Conservation (phyloP, 2,113 vertebrate genomes). For the Cebus imitator region DNA sequence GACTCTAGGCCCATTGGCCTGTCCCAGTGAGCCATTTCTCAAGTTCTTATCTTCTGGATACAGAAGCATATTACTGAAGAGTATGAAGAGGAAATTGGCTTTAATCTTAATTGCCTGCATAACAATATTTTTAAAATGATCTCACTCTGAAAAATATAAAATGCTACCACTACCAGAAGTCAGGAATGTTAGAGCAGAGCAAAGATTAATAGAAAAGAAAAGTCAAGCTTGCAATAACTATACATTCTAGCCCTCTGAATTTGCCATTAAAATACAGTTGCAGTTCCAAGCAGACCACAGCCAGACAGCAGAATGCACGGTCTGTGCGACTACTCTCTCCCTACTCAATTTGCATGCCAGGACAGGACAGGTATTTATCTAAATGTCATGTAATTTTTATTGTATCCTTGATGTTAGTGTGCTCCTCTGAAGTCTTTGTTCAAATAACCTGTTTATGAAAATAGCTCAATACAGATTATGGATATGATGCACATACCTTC, state of each 20-base stretch:
- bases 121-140: slow-evolving; percentile 66
- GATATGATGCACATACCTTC: background rate
- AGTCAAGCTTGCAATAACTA: slow-evolving; percentile 31
- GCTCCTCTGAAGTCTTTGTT: slow-evolving; percentile 43
- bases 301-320: background rate
- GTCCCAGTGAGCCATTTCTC: slow-evolving; percentile 61
- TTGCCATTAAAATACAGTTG: slow-evolving; percentile 46
- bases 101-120: slow-evolving; percentile 78
- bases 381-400: background rate
- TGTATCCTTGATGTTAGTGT: background rate
- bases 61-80: slow-evolving; percentile 67
- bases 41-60: slow-evolving; percentile 76
- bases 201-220: slow-evolving; percentile 65
- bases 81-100: slow-evolving; percentile 65
- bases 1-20: slow-evolving; percentile 46
- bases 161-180: slow-evolving; percentile 22
- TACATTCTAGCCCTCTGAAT: slow-evolving; percentile 32
- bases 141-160: slow-evolving; percentile 61
- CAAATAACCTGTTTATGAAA: slow-evolving; percentile 42
- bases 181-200: slow-evolving; percentile 43
- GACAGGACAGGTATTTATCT: background rate
- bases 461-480: background rate
- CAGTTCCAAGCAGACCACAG: background rate
- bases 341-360: background rate
- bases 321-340: background rate